Evolutionary conservation across 2,888 invertebrate genomes (phyloP).

Genomic region (Nephrotoma appendiculata): DNA sequence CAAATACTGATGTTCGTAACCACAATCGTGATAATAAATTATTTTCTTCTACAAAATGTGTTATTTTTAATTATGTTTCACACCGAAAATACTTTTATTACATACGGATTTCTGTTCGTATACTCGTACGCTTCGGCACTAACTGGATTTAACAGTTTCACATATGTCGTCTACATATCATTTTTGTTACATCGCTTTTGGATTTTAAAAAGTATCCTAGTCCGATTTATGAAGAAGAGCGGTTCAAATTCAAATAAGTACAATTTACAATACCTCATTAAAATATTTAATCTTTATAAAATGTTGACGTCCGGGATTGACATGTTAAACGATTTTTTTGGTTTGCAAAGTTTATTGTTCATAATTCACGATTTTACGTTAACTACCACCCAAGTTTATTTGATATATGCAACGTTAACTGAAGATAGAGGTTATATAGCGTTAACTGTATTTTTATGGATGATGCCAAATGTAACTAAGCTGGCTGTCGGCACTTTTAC

Average conservation of each 20-base stretch:
- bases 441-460: not conserved
- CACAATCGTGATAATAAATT: not conserved
- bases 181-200: not conserved
- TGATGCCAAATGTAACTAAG: not conserved
- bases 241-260: not conserved
- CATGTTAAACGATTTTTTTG: not conserved
- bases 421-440: not conserved
- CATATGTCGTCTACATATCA: not conserved
- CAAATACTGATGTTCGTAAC: not conserved
- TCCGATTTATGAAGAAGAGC: not conserved
- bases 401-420: not conserved
- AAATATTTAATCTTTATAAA: not conserved
- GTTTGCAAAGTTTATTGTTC: not conserved
- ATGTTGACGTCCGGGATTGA: not conserved
- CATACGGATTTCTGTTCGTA: not conserved
- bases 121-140: not conserved
- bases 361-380: not conserved
- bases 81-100: not conserved
- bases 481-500: not conserved
- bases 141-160: not conserved
- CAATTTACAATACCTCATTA: not conserved
- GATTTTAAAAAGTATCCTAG: not conserved
- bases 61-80: not conserved
- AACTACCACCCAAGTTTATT: not conserved
- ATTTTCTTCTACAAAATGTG: not conserved